Evolutionary conservation across 1,140 invertebrate species (phyloP).

Genomic region (Tenebrio molitor): DNA sequence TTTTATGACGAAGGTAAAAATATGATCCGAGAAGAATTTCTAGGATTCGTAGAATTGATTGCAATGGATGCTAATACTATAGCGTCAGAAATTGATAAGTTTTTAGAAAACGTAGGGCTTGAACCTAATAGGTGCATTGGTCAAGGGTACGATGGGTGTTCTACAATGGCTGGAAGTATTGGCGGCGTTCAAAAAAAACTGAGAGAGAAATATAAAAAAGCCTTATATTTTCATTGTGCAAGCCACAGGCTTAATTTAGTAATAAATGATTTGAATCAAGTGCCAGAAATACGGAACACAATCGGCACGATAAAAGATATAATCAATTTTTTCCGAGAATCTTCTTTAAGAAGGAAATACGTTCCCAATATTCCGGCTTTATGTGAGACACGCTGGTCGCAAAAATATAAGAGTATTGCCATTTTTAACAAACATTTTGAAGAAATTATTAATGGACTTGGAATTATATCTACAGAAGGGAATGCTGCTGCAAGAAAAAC

Average conservation of each 20-base stretch:
- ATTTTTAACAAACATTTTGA: constrained; percentile 41
- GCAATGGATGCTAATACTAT: constrained; percentile 50
- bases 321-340: constrained; percentile 46
- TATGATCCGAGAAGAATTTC: constrained; percentile 59
- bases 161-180: constrained; percentile 56
- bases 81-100: constrained; percentile 50
- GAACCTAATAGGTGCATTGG: constrained; percentile 50
- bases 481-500: no score
- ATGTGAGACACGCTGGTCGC: constrained; percentile 50
- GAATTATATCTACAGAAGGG: no score
- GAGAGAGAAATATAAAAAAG: constrained; percentile 54
- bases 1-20: constrained; percentile 43
- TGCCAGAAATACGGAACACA: constrained; percentile 14
- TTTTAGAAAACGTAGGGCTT: constrained; percentile 49
- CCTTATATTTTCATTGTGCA: constrained; percentile 58
- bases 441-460: no score
- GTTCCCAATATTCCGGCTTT: constrained; percentile 48
- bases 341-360: constrained; percentile 15
- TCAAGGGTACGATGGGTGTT: constrained; percentile 53
- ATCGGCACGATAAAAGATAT: constrained; percentile 46
- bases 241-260: constrained; percentile 59
- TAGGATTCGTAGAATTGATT: constrained; percentile 57
- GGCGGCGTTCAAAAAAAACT: constrained; percentile 55
- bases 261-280: constrained; percentile 50
- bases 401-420: constrained; percentile 50